A percentile compares a stretch with the other conserved stretches of the same genome.
These are phyloP conservation scores for Achroia grisella DNA, from an alignment of 1,140 invertebrate genomes.

Conservation along the genomic window DNA sequence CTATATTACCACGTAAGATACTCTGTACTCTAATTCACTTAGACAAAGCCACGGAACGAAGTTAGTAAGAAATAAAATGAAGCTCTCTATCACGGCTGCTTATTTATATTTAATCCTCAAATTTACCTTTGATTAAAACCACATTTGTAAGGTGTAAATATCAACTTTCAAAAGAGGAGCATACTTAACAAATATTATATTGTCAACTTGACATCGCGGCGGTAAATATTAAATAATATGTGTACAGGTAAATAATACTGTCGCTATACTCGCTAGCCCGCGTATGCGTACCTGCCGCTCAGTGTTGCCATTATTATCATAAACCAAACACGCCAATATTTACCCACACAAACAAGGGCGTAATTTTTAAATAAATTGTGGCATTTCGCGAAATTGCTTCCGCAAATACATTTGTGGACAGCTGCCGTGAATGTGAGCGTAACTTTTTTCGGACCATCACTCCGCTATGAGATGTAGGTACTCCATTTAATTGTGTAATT, in stretches of 20 bases:
- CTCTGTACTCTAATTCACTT: too few relatives aligned
- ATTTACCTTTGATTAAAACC: slow-evolving; percentile 65
- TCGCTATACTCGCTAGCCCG: slow-evolving; percentile 65
- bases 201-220: slow-evolving; percentile 67
- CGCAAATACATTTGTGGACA: slow-evolving; percentile 66
- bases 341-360: slow-evolving; percentile 68
- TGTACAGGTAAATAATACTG: slow-evolving; percentile 67
- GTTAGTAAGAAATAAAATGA: not conserved
- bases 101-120: slow-evolving; percentile 49
- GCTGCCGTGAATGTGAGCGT: slow-evolving; percentile 44
- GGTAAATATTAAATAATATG: slow-evolving; percentile 72
- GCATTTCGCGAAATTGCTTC: slow-evolving; percentile 71
- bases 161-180: slow-evolving; percentile 64
- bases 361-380: slow-evolving; percentile 74
- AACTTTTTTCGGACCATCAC: slow-evolving; percentile 52
- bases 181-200: slow-evolving; percentile 71
- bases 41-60: too few relatives aligned
- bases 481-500: slow-evolving; percentile 7
- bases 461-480: slow-evolving; percentile 34
- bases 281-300: slow-evolving; percentile 54
- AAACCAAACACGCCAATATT: slow-evolving; percentile 73
- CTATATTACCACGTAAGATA: too few relatives aligned
- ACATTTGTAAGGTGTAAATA: slow-evolving; percentile 52
- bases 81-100: not conserved
- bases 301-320: slow-evolving; percentile 72